Evolutionary conservation across 64 coral and sea anemone species (phyloP).

Genomic region (Pocillopora damicornis): DNA sequence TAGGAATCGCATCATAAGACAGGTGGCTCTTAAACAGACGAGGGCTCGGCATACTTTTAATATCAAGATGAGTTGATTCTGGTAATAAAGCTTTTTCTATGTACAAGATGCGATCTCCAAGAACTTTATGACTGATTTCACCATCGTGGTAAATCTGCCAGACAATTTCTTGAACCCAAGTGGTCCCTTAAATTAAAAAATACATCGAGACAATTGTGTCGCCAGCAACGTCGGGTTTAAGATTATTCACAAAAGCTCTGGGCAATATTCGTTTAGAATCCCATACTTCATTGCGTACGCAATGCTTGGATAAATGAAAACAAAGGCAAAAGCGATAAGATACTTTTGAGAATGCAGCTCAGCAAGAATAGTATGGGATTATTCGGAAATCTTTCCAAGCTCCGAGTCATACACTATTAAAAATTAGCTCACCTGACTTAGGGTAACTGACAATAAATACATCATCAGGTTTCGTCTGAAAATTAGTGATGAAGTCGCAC

Average conservation of each 20-base stretch:
- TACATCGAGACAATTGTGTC: no score
- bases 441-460: neutral
- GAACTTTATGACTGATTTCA: neutral
- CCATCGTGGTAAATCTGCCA: constrained; percentile 23
- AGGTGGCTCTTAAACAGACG: constrained; percentile 42
- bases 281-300: no score
- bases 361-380: no score
- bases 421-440: neutral
- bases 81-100: neutral
- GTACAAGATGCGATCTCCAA: neutral
- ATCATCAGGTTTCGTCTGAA: neutral
- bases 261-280: no score
- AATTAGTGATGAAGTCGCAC: neutral
- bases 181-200: neutral
- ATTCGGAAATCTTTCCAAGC: no score
- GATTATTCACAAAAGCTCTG: no score
- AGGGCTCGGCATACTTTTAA: constrained; percentile 23
- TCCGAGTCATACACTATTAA: neutral
- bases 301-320: no score
- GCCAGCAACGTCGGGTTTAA: no score
- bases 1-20: constrained; percentile 15
- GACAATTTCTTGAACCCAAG: constrained; percentile 31
- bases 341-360: no score
- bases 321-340: no score
- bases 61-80: neutral